Percentiles rank a stretch among this genome's conserved stretches.
Evolutionary conservation across 1,140 invertebrate species (phyloP).

Genomic region (Zeugodacus cucurbitae): DNA sequence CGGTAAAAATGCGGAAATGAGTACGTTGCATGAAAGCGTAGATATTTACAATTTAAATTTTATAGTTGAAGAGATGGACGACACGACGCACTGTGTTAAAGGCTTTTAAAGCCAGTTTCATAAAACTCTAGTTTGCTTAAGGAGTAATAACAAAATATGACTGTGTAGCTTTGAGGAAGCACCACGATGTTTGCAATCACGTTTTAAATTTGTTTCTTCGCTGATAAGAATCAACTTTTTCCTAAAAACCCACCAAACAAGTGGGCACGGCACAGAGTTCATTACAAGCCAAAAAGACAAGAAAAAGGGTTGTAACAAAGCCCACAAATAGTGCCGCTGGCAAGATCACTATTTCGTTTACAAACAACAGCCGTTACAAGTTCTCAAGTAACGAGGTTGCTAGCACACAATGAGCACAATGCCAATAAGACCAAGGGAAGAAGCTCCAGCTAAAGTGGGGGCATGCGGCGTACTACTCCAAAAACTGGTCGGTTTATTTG

Average conservation of each 20-base stretch:
- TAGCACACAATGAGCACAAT: neutral
- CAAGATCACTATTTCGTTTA: neutral
- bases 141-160: neutral
- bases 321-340: neutral
- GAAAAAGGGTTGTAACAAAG: neutral
- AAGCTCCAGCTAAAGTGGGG: neutral
- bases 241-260: neutral
- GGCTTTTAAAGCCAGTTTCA: neutral
- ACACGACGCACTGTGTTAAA: no score
- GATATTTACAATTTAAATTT: neutral
- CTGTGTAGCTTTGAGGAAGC: neutral
- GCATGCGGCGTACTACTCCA: neutral
- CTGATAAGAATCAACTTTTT: neutral
- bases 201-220: neutral
- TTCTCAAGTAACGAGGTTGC: slow-evolving; percentile 7
- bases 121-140: neutral
- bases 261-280: neutral
- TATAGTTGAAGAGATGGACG: neutral
- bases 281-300: neutral
- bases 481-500: neutral
- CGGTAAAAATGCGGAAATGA: neutral
- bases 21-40: neutral
- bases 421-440: neutral
- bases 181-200: neutral
- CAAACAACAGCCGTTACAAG: neutral